Evolutionary conservation across 2,797 vertebrate species (phyloP).

Genomic region (Phrynocephalus forsythii): DNA sequence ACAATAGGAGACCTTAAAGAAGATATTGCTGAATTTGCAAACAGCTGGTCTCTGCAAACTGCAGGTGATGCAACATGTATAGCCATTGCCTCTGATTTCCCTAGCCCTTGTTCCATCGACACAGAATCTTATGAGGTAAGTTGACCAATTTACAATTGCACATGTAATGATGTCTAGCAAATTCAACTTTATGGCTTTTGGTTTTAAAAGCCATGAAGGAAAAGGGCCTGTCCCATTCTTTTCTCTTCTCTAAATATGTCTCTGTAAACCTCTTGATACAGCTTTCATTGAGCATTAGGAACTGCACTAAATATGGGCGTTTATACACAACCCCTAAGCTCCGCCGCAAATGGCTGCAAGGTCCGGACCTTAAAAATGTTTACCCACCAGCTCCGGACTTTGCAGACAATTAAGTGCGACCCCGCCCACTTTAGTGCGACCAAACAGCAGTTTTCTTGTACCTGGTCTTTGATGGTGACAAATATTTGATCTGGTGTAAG

Average conservation of each 20-base stretch:
- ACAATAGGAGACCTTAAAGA: conserved; percentile 81
- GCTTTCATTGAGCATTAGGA: background rate
- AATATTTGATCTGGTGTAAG: too few relatives aligned
- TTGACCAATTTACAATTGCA: background rate
- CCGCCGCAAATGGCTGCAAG: too few relatives aligned
- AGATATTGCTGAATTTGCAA: conserved; percentile 91
- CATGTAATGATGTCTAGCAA: background rate
- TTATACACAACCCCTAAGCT: too few relatives aligned
- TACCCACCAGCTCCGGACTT: too few relatives aligned
- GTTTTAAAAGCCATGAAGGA: background rate
- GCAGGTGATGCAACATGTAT: conserved; percentile 85
- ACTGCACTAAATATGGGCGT: background rate
- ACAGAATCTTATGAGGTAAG: conserved; percentile 90
- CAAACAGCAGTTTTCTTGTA: too few relatives aligned
- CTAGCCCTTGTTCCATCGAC: conserved; percentile 88
- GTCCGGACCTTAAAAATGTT: too few relatives aligned
- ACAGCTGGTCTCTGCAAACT: conserved; percentile 91
- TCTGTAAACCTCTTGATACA: background rate
- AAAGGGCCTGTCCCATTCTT: background rate
- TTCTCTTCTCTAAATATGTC: background rate
- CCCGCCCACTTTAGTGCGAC: too few relatives aligned
- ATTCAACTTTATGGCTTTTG: background rate
- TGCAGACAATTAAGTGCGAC: too few relatives aligned
- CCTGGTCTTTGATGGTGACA: too few relatives aligned
- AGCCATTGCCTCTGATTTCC: conserved; percentile 87